Evolutionary conservation across 2,797 vertebrate species (phyloP).

Genomic region (Lepilemur septentrionalis): DNA sequence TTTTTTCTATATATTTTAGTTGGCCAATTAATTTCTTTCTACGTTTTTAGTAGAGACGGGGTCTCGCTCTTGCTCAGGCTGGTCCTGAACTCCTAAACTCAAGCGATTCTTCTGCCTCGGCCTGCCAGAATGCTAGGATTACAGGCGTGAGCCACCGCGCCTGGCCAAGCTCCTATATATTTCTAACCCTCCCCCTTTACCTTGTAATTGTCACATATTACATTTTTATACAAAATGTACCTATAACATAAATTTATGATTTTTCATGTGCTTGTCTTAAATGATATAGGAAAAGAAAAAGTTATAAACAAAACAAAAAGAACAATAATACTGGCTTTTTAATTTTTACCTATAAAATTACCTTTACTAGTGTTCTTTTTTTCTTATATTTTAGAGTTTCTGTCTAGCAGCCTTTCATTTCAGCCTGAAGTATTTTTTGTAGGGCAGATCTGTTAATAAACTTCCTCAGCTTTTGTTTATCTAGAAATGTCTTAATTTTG

Average conservation of each 20-base stretch:
- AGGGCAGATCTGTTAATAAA: neutral
- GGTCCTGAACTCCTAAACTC: no score
- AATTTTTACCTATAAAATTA: neutral
- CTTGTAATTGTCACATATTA: neutral
- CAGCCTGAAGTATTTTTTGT: neutral
- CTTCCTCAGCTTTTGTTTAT: neutral
- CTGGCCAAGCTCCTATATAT: neutral
- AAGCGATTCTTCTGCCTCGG: no score
- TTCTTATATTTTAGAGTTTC: neutral
- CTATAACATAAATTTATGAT: neutral
- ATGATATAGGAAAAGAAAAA: neutral
- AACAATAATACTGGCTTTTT: neutral
- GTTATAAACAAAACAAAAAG: neutral
- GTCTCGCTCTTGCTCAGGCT: no score
- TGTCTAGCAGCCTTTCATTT: neutral
- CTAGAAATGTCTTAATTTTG: neutral
- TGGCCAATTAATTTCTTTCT: no score
- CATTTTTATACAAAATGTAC: neutral
- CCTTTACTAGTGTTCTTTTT: neutral
- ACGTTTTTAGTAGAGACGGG: no score
- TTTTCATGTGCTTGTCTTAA: neutral
- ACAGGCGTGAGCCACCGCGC: no score
- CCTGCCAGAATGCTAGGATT: no score
- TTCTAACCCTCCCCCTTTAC: neutral
- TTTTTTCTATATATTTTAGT: no score